phyloP scores from a whole-genome alignment of 2,888 invertebrate genomes.

The Apamea monoglypha region DNA sequence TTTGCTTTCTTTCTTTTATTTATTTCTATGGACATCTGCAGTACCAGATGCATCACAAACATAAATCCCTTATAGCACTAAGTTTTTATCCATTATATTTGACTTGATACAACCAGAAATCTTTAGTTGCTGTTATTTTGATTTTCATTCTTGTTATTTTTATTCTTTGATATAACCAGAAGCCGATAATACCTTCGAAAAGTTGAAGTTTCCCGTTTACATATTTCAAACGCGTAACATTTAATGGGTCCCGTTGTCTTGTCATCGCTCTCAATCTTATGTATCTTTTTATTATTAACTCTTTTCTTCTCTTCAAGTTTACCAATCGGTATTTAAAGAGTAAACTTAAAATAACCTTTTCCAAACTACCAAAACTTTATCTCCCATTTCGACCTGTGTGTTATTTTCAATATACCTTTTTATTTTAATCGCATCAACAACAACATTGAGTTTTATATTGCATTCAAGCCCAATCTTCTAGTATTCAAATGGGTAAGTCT shows the following conservation, averaged over 20 bases:
- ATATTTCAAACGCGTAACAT: neutral
- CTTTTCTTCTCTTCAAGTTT: neutral
- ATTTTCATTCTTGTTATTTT: too few species aligned
- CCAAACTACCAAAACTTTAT: too few species aligned
- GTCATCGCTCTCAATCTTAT: neutral
- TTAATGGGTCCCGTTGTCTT: neutral
- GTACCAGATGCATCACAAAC: neutral
- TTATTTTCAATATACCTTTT: neutral
- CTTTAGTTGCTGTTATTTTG: too few species aligned
- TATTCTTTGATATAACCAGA: neutral
- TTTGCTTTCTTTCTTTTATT: too few species aligned
- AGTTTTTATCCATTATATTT: neutral
- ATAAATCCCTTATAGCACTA: neutral
- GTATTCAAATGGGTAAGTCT: constrained; percentile 10
- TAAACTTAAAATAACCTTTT: neutral
- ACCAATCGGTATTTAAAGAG: too few species aligned
- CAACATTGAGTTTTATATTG: neutral
- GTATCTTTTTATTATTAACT: neutral
- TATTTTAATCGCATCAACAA: neutral
- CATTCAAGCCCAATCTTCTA: neutral
- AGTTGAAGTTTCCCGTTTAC: neutral
- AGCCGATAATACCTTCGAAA: neutral
- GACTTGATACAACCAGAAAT: neutral
- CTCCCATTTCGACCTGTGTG: neutral
- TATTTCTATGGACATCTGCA: too few species aligned